A percentile compares a stretch with the other conserved stretches of the same genome.
phyloP scores from a whole-genome alignment of 2,113 vertebrate species.

The Cryptomyrus ogoouensis region DNA sequence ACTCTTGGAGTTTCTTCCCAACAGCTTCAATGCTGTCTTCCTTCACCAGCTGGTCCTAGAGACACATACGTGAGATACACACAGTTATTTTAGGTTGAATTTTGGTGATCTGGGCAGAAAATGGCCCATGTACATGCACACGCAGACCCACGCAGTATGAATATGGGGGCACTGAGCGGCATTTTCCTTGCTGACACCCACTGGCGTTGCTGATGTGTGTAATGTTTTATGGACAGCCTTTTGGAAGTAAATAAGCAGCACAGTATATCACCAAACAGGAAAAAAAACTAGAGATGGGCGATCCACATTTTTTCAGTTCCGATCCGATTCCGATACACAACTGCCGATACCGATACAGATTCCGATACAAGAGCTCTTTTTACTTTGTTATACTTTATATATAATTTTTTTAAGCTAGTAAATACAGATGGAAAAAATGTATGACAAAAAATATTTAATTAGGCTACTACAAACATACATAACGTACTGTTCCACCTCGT shows the following conservation, averaged over 20 bases:
- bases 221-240: background rate
- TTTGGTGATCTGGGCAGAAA: background rate
- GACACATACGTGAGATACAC: constrained; percentile 20
- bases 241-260: background rate
- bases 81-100: background rate
- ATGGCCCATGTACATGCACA: constrained; percentile 24
- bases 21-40: constrained; percentile 86
- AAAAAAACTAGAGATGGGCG: background rate
- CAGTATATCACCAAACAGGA: background rate
- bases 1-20: constrained; percentile 86
- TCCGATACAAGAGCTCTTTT: too few relatives aligned
- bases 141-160: background rate
- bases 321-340: too few relatives aligned
- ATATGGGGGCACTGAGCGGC: background rate
- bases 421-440: too few relatives aligned
- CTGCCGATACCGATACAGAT: too few relatives aligned
- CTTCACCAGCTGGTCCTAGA: constrained; percentile 72
- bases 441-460: too few relatives aligned
- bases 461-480: too few relatives aligned
- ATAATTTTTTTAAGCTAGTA: too few relatives aligned
- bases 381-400: too few relatives aligned
- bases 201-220: background rate
- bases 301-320: too few relatives aligned
- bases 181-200: background rate
- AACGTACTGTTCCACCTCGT: too few relatives aligned